Conservation (phyloP, 2,797 vertebrate species). For the Gorsachius magnificus region DNA sequence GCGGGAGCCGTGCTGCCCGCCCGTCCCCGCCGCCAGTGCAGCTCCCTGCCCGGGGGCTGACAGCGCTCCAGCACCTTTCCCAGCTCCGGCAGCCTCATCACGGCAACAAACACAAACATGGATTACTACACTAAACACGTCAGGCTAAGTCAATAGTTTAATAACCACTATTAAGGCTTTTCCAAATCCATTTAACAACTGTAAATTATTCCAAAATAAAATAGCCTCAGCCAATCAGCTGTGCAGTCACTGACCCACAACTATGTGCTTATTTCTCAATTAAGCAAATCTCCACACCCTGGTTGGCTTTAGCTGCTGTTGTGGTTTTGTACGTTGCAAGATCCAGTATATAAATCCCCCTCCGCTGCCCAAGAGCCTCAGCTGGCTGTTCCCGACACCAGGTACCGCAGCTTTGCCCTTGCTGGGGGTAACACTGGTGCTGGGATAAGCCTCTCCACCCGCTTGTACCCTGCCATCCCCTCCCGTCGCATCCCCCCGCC, state of each 20-base stretch:
- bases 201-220: constrained; percentile 68
- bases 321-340: neutral
- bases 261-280: constrained; percentile 67
- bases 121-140: constrained; percentile 66
- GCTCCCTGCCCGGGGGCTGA: neutral
- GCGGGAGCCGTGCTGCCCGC: neutral
- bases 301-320: constrained; percentile 24
- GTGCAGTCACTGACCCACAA: constrained; percentile 55
- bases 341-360: neutral
- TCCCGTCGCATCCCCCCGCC: neutral
- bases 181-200: constrained; percentile 69
- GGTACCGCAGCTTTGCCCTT: neutral
- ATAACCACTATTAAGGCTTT: constrained; percentile 69
- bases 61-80: neutral
- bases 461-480: accelerated
- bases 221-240: constrained; percentile 58
- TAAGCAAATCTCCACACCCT: constrained; percentile 43
- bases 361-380: neutral
- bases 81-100: neutral
- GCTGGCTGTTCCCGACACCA: neutral
- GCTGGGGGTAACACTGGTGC: accelerated
- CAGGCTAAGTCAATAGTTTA: constrained; percentile 70
- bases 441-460: neutral
- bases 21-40: neutral
- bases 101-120: neutral